A percentile compares a stretch with the other conserved stretches of the same genome.
Conservation (phyloP, 2,113 vertebrate genomes). For the Tichodroma muraria region DNA sequence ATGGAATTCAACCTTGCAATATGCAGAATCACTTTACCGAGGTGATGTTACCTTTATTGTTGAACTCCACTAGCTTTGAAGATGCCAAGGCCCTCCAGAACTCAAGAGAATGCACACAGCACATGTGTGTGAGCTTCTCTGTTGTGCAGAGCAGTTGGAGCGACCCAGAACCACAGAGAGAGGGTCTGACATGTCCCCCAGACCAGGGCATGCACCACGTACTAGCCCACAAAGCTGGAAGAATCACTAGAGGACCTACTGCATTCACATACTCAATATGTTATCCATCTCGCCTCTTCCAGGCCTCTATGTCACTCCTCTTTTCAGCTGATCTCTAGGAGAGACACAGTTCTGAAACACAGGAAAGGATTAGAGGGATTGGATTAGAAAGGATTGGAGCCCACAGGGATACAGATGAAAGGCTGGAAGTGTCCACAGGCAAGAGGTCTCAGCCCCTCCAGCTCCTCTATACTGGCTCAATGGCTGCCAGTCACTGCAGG, state of each 20-base stretch:
- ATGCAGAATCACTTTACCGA: neutral
- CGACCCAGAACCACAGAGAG: neutral
- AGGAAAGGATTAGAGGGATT: neutral
- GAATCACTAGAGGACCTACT: neutral
- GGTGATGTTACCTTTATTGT: neutral
- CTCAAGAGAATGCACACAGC: neutral
- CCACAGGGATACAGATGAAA: neutral
- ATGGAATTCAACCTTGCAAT: neutral
- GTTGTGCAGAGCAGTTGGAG: neutral
- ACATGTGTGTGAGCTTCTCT: fast-evolving
- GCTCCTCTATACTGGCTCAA: neutral
- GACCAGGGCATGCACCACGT: neutral
- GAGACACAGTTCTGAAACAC: neutral
- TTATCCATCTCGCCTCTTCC: neutral
- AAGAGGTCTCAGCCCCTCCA: neutral
- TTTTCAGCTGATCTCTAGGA: neutral
- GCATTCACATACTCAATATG: neutral
- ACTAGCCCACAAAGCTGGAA: neutral
- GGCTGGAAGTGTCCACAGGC: neutral
- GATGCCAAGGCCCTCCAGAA: neutral
- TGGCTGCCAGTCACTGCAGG: neutral
- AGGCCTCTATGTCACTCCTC: neutral
- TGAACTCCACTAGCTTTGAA: neutral
- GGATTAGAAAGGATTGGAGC: neutral
- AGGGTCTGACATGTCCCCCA: neutral